Percentiles rank a stretch among this genome's conserved stretches.
These are phyloP conservation scores for Adelognathus sp. DNA, from an alignment of 2,888 invertebrate genomes.

Conservation along the genomic window DNA sequence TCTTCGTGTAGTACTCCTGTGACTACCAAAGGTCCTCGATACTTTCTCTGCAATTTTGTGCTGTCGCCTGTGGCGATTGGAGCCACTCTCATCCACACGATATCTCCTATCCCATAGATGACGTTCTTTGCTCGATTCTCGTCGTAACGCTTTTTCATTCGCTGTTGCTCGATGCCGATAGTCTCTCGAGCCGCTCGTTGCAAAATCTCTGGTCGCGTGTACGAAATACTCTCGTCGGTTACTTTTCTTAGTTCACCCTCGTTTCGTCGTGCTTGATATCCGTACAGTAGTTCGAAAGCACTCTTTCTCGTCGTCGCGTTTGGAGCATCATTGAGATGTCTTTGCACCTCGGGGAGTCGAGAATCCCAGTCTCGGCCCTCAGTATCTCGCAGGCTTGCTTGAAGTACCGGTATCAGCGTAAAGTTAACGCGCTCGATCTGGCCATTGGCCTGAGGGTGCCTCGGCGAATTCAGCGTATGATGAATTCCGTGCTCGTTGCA, in stretches of 20 bases:
- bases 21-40: not conserved
- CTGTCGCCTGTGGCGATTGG: slow-evolving; percentile 9
- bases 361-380: slow-evolving; percentile 48
- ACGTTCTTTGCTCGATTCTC: not conserved
- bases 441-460: slow-evolving; percentile 32
- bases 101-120: not conserved
- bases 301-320: slow-evolving; percentile 46
- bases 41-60: not conserved
- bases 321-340: slow-evolving; percentile 48
- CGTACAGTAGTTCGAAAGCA: slow-evolving; percentile 51
- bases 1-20: not conserved
- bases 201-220: not conserved
- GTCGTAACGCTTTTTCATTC: slow-evolving; percentile 1
- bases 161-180: not conserved
- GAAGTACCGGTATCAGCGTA: slow-evolving; percentile 45
- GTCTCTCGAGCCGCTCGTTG: not conserved
- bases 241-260: slow-evolving; percentile 2
- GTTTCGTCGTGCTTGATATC: slow-evolving; percentile 41
- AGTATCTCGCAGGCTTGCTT: not conserved
- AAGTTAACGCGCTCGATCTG: slow-evolving; percentile 56
- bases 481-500: slow-evolving; percentile 3
- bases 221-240: not conserved
- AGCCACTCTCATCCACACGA: not conserved
- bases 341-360: slow-evolving; percentile 21
- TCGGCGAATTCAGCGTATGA: slow-evolving; percentile 10